Evolutionary conservation across 2,888 invertebrate genomes (phyloP), one percentile per base, ranked within the genome.

Genomic region (Drosophila eohydei): DNA sequence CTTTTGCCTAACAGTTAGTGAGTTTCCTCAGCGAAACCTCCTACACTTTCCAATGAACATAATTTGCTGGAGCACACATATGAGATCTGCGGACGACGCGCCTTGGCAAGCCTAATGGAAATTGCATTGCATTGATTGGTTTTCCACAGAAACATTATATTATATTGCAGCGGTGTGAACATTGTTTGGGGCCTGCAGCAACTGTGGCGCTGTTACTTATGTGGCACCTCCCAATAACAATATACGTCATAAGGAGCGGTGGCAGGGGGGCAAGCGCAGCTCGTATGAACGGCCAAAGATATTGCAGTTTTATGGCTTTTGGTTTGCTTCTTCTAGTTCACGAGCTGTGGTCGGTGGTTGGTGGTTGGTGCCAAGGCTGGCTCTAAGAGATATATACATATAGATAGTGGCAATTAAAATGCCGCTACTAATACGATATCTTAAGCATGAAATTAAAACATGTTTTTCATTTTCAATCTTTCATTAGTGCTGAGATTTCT

Each of bases 361-460:
- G 54, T 34, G 41, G 43, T 56, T 48, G 69, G 44, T 34, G 67
- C 70, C 76, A 83, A 79, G 75, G 71, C 75, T 69, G 48, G 41
- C 51, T 32, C 32, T 52, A 44, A 59, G 44, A 40, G 68, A 66
- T 66, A 65, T 52, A 65, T 65, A 56, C 41, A 28, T 28, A 38
- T 32, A 69, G 79, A 65, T 75, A 56, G 71, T 64, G 81, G 87
- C 89, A 89, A 85, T 85, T 85, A 85, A 85, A 85, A 85, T 88
- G 80, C 88, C 74, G 67, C 65, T 56, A 63, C 73, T 78, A 83
- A 87, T 84, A 59, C 69, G 71, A 82, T 85, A 88, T 85, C 79
- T 79, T 75, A 85, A 85, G 86, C 85, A 89, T 85, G 88, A 89
- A 89, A 86, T 89, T 86, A 85, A 86, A 86, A 81, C 88, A 89